Percentiles rank a stretch among this genome's conserved stretches.
These are phyloP conservation scores for Pangasius krempfi DNA, from an alignment of 2,797 vertebrate genomes.

Conservation along the genomic window DNA sequence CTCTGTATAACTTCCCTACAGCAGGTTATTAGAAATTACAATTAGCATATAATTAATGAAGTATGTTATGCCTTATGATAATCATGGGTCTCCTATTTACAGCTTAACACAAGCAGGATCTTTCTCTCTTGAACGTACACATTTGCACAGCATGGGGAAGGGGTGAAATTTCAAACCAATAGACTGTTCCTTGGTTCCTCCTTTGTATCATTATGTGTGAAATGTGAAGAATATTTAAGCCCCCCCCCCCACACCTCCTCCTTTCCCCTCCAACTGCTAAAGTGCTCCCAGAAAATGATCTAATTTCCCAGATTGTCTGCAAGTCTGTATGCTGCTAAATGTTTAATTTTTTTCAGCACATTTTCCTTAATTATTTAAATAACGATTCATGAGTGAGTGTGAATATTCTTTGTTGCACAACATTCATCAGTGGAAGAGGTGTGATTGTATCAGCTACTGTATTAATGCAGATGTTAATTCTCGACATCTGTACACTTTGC, in stretches of 20 bases:
- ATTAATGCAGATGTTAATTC: conserved; percentile 15
- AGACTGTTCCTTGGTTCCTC: conserved; percentile 8
- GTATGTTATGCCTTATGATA: conserved; percentile 19
- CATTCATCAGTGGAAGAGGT: background rate
- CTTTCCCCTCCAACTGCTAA: conserved; percentile 18
- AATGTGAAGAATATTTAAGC: conserved; percentile 31
- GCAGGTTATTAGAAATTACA: conserved; percentile 25
- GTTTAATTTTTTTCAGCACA: background rate
- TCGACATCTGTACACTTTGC: conserved; percentile 4
- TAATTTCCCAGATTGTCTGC: conserved; percentile 1
- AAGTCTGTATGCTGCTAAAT: conserved; percentile 4
- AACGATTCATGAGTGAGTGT: background rate
- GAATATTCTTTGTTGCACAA: background rate
- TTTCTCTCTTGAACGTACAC: background rate
- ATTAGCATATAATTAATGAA: conserved; percentile 30
- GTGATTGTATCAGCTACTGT: conserved; percentile 1
- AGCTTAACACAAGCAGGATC: conserved; percentile 1
- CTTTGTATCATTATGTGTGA: conserved; percentile 28
- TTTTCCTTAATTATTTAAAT: conserved; percentile 23
- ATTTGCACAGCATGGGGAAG: background rate
- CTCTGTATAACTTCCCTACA: conserved; percentile 1
- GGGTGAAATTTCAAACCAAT: conserved; percentile 34
- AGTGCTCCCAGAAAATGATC: conserved; percentile 13
- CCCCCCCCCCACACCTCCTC: no score
- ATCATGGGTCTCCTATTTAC: conserved; percentile 23